Evolutionary conservation across 2,113 vertebrate species (phyloP).

Genomic region (Tachuris rubrigastra): DNA sequence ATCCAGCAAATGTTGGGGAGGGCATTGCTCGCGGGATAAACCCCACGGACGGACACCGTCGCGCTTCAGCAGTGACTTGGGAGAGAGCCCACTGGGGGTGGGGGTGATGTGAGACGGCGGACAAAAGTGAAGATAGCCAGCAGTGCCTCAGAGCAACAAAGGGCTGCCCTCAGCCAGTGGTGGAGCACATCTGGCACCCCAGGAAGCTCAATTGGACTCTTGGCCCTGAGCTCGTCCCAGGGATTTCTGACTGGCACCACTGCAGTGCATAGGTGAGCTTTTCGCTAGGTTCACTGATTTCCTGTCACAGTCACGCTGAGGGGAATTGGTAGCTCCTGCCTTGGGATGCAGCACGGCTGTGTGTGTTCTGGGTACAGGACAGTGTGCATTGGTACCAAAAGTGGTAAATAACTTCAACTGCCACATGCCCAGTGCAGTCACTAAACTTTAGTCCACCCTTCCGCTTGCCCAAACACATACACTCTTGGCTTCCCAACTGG

Average conservation of each 20-base stretch:
- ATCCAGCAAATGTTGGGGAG: background rate
- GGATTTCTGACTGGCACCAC: constrained; percentile 75
- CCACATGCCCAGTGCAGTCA: constrained; percentile 53
- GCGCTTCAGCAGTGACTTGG: constrained; percentile 20
- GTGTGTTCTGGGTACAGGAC: constrained; percentile 72
- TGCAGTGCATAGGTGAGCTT: constrained; percentile 75
- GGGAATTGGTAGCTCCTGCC: constrained; percentile 63
- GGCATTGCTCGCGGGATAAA: constrained; percentile 67
- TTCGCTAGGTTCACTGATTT: constrained; percentile 69
- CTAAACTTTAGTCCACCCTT: constrained; percentile 66
- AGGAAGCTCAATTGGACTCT: constrained; percentile 72
- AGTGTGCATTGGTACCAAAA: constrained; percentile 49
- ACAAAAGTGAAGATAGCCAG: constrained; percentile 77
- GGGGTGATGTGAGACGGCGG: constrained; percentile 65
- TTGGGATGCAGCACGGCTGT: constrained; percentile 72
- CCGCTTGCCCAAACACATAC: constrained; percentile 73
- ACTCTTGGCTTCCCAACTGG: constrained; percentile 75
- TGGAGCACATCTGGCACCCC: constrained; percentile 73
- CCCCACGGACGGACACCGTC: background rate
- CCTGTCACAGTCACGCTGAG: constrained; percentile 68
- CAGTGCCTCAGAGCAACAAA: constrained; percentile 70
- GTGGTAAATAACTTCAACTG: constrained; percentile 17
- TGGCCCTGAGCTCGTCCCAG: constrained; percentile 72
- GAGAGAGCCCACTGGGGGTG: constrained; percentile 47
- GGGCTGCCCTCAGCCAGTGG: constrained; percentile 72